phyloP scores from a whole-genome alignment of 1,140 invertebrate species.

The Pteromalus puparum region DNA sequence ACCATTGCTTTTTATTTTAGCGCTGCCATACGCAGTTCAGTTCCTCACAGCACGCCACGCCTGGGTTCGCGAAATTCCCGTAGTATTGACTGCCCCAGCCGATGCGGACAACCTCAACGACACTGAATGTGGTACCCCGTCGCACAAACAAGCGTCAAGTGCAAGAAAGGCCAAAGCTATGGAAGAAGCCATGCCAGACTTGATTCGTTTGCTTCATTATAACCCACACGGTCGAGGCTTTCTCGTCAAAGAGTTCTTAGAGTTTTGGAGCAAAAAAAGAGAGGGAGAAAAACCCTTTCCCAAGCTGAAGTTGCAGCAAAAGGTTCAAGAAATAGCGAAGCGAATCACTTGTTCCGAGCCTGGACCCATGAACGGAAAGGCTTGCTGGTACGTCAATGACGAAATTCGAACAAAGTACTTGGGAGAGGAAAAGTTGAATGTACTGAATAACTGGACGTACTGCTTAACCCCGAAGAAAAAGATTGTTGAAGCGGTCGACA shows the following conservation, averaged over 20 bases:
- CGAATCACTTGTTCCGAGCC: constrained; percentile 78
- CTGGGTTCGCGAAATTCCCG: constrained; percentile 69
- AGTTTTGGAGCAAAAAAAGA: constrained; percentile 74
- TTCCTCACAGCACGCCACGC: constrained; percentile 70
- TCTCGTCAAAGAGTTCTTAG: constrained; percentile 81
- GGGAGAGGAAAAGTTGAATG: constrained; percentile 73
- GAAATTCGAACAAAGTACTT: constrained; percentile 77
- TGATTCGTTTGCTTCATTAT: constrained; percentile 83
- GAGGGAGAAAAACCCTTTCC: constrained; percentile 64
- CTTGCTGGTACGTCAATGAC: constrained; percentile 82
- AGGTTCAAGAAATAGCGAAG: constrained; percentile 79
- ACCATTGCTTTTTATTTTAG: constrained; percentile 62
- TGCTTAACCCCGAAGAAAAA: constrained; percentile 68
- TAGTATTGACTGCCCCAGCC: constrained; percentile 61
- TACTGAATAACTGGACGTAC: constrained; percentile 78
- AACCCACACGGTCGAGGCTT: constrained; percentile 78
- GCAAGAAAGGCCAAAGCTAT: constrained; percentile 73
- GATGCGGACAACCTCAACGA: constrained; percentile 58
- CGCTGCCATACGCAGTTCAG: constrained; percentile 63
- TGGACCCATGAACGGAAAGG: constrained; percentile 76
- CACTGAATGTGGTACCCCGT: constrained; percentile 51
- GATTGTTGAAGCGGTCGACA: constrained; percentile 49
- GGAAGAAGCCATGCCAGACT: constrained; percentile 79
- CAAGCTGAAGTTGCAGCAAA: constrained; percentile 74
- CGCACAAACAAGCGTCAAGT: constrained; percentile 50